phyloP scores from a whole-genome alignment of 2,888 invertebrate species.

The Drosophila merina region DNA sequence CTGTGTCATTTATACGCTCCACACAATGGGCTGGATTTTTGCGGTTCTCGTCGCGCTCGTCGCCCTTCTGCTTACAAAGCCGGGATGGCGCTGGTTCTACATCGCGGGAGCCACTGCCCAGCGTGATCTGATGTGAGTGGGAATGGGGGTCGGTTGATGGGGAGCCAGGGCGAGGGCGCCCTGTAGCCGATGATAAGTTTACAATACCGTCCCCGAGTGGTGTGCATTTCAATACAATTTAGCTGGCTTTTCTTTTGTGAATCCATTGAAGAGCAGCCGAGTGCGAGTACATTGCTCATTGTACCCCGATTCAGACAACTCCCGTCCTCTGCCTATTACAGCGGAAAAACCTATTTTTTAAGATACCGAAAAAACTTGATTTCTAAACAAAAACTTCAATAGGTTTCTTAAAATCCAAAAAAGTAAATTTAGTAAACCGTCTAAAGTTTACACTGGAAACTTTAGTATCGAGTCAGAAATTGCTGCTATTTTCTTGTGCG shows the following conservation, averaged over 20 bases:
- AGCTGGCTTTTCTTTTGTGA: conserved; percentile 60
- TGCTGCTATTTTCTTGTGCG: neutral
- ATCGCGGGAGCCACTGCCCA: conserved; percentile 89
- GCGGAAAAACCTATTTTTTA: no score
- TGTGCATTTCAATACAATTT: conserved; percentile 74
- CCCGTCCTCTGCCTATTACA: neutral
- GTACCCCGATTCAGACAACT: conserved; percentile 44
- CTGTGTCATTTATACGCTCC: conserved; percentile 84
- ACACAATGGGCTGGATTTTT: conserved; percentile 85
- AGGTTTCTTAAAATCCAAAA: neutral
- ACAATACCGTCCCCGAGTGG: conserved; percentile 64
- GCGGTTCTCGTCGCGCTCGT: conserved; percentile 88
- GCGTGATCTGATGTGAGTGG: conserved; percentile 87
- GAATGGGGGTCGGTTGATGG: neutral
- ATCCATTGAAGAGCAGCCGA: conserved; percentile 55
- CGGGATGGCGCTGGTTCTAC: conserved; percentile 90
- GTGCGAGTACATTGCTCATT: conserved; percentile 56
- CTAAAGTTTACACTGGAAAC: neutral
- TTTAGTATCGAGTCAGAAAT: neutral
- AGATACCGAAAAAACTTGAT: neutral
- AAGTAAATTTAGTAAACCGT: neutral
- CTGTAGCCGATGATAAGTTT: conserved; percentile 1
- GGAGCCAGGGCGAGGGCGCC: neutral
- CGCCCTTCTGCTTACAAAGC: conserved; percentile 89
- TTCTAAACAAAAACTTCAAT: neutral